Conservation (phyloP, 2,113 vertebrate genomes). For the Indri indri region DNA sequence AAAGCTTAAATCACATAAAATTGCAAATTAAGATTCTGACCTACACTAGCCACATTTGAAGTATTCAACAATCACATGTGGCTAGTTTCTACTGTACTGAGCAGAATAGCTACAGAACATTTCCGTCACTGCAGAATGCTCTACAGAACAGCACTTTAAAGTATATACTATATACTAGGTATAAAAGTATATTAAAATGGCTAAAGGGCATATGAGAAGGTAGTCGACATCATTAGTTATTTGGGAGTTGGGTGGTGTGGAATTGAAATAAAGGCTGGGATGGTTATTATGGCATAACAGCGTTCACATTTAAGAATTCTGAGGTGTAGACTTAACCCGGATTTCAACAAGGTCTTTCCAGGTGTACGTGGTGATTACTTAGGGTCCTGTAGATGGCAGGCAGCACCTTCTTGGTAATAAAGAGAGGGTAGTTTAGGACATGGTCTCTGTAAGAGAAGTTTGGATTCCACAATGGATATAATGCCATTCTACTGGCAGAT, state of each 20-base stretch:
- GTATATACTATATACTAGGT: neutral
- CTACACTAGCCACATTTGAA: neutral
- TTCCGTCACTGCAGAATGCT: neutral
- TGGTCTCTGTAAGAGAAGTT: constrained; percentile 91
- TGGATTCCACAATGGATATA: constrained; percentile 92
- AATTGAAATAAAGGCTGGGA: constrained; percentile 91
- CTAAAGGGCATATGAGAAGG: neutral
- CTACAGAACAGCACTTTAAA: neutral
- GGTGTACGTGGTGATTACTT: constrained; percentile 91
- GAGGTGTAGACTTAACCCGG: constrained; percentile 87
- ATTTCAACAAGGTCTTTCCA: constrained; percentile 87
- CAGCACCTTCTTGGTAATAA: constrained; percentile 91
- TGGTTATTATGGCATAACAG: constrained; percentile 85
- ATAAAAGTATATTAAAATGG: neutral
- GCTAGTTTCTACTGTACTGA: neutral
- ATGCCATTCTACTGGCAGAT: constrained; percentile 93
- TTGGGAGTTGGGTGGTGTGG: constrained; percentile 76
- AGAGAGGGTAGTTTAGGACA: constrained; percentile 90
- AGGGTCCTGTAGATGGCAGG: constrained; percentile 92
- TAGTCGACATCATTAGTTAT: neutral
- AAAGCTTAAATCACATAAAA: neutral
- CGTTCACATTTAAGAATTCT: constrained; percentile 89
- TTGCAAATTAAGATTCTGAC: neutral
- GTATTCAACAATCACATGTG: neutral
- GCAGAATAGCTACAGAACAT: neutral